Evolutionary conservation across 2,888 invertebrate species (phyloP), one percentile per base, ranked within the genome.

Genomic region (Polyploca ridens): DNA sequence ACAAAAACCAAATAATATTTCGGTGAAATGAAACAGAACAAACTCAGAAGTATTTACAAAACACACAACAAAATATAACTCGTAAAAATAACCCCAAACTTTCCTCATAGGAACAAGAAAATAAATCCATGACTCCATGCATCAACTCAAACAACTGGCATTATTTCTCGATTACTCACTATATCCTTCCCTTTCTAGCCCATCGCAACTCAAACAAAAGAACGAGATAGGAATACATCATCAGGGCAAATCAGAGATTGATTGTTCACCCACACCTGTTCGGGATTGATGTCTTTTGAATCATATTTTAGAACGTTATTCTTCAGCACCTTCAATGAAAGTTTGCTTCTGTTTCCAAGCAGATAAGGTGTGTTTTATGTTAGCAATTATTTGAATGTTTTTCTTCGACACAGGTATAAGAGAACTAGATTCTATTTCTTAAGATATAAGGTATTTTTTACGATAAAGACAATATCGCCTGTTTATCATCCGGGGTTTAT

Each of bases 181-280:
- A n/a, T 33, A 38, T 49, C 64, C 58, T 46, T 81, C 76, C 67
- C 67, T 68, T 65, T 77, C 71, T 58, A 70, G 64, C 66, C 19
- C 27, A 62, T 38, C 49, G 54, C 62, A 67, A 66, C 41, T 54
- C 58, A 11, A 27, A 69, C 63, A 64, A 71, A 66, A 67, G 75
- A 80, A 66, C 67, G 73, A 73, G 73, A 77, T 61, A 59, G 64
- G 33, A 41, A 69, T 67, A 75, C 38, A 74, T 76, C 72, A 70
- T 67, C 72, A 76, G 66, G 66, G 68, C 68, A 79, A 79, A 84
- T 84, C 79, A 77, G 70, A 84, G 83, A 85, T 85, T 85, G 84
- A 86, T 86, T 81, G 79, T 76, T 75, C 70, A 64, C 65, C 69
- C 68, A 65, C 82, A 84, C 80, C 83, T 84, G 82, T 65, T 63